Conservation (phyloP, 2,113 vertebrate species). For the Hemicordylus capensis region DNA sequence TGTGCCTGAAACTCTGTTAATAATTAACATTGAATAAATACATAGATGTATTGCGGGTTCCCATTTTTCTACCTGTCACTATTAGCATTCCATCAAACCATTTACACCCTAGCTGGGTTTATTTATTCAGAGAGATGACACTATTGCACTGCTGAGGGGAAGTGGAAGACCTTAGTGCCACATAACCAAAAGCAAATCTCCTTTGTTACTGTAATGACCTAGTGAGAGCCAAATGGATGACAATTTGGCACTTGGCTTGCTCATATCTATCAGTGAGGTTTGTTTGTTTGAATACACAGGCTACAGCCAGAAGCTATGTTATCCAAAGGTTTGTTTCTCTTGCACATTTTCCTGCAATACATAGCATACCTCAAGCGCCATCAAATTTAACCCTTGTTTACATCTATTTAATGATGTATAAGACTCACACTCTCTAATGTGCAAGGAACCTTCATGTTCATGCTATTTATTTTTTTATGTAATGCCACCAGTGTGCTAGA, state of each 20-base stretch:
- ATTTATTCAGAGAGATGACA: slow-evolving; percentile 65
- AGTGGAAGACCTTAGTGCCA: slow-evolving; percentile 33
- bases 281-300: slow-evolving; percentile 41
- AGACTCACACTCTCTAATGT: background rate
- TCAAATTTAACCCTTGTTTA: background rate
- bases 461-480: slow-evolving; percentile 4
- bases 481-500: background rate
- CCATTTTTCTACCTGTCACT: slow-evolving; percentile 68
- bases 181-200: slow-evolving; percentile 48
- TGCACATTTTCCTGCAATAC: background rate
- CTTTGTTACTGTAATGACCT: slow-evolving; percentile 32
- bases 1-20: slow-evolving; percentile 70
- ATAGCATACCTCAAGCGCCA: background rate
- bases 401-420: background rate
- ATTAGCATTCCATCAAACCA: slow-evolving; percentile 44
- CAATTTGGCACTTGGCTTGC: slow-evolving; percentile 25
- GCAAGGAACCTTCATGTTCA: background rate
- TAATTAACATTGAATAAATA: slow-evolving; percentile 74
- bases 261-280: slow-evolving; percentile 14
- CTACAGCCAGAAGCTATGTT: background rate
- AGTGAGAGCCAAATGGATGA: slow-evolving; percentile 38
- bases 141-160: slow-evolving; percentile 32
- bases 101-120: slow-evolving; percentile 53
- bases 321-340: slow-evolving; percentile 10
- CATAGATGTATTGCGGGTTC: slow-evolving; percentile 57